Evolutionary conservation across 2,113 vertebrate genomes (phyloP).

Genomic region (Erpornis zantholeuca): DNA sequence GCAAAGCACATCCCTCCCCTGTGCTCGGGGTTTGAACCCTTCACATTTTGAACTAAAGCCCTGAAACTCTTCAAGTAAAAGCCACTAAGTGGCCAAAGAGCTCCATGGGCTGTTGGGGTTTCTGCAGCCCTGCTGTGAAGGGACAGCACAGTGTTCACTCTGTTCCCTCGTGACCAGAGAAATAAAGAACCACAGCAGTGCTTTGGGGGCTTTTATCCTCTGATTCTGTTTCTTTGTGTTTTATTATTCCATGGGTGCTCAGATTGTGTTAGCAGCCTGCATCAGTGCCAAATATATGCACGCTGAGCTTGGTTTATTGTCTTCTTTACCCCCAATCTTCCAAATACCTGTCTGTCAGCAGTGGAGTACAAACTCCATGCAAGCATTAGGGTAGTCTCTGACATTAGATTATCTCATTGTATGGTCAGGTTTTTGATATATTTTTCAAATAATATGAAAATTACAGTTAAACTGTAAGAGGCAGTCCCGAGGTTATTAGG

Average conservation of each 20-base stretch:
- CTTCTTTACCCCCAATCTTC: not conserved
- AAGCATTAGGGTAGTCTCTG: not conserved
- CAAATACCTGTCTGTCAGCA: not conserved
- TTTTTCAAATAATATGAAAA: not conserved
- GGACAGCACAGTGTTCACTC: accelerated
- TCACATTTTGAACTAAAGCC: not conserved
- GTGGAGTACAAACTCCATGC: not conserved
- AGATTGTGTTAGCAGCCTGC: not conserved
- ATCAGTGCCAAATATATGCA: not conserved
- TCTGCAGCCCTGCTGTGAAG: not conserved
- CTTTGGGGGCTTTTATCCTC: not conserved
- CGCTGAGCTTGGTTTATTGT: not conserved
- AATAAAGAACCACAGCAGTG: not conserved
- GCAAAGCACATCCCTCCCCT: not conserved
- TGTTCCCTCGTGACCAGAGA: not conserved
- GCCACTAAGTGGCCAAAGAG: not conserved
- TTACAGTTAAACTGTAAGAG: not conserved
- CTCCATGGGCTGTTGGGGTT: accelerated
- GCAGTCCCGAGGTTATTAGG: not conserved
- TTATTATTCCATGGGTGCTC: not conserved
- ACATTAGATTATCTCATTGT: not conserved
- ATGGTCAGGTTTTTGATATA: not conserved
- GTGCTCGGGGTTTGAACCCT: not conserved
- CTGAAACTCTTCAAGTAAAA: not conserved
- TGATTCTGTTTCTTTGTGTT: not conserved